Evolutionary conservation across 2,888 invertebrate genomes (phyloP), one percentile per base, ranked within the genome.

Genomic region (Trissolcus japonicus): DNA sequence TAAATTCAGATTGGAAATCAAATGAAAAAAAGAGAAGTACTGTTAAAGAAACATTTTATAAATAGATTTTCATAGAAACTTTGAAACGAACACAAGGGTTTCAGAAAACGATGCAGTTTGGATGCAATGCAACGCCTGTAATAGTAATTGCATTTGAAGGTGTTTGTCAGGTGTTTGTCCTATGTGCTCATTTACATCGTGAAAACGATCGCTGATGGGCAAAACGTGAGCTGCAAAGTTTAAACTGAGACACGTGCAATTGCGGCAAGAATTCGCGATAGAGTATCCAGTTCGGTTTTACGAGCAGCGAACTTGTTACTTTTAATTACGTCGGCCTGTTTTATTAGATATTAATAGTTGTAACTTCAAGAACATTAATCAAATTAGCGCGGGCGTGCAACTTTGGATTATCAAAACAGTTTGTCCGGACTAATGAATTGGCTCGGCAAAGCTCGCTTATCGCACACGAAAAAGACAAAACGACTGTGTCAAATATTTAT

Each of bases 101-200:
- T 41, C 56, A 13, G 67, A 7, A 21, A 74, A 74, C 17, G 48
- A 16, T 6, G 63, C 50, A 63, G 63, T 68, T 63, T 50, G 29
- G 54, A 68, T 65, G 69, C 69, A 46, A 43, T 41, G 69, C 60
- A 54, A 76, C 76, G 71, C 66, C 50, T 65, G 67, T 66, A 72
- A 72, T 71, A 62, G 66, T 72, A 67, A 72, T 76, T 67, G 57
- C 56, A 76, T 55, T 61, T 72, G 67, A 72, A 62, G 67, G 51
- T 72, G 71, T 76, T 76, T 72, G 76, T 76, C 72, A 59, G 67
- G 16, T 17, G 61, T 67, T 67, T 72, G 69, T 35, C 35, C 35
- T 61, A 72, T 65, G 48, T 48, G 73, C 76, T 69, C 79, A 79
- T 76, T 79, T 79, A 79, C 79, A 79, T 76, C 79, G 62, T 66